Base-by-base conservation (phyloP, 2,888 invertebrate genomes). In the Mesopsocus fuscifrons region DNA sequence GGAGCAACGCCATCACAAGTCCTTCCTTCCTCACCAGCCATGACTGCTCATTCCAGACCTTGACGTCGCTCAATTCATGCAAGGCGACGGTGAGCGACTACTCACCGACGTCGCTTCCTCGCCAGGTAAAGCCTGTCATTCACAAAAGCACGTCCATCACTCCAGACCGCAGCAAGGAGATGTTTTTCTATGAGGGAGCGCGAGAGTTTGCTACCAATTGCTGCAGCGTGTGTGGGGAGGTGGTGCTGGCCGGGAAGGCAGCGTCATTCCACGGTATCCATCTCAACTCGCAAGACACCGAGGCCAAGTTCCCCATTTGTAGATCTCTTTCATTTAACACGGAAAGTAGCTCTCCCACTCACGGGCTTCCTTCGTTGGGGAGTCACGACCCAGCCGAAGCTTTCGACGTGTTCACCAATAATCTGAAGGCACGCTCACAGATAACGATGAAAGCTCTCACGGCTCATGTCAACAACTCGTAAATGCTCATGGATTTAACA, bases 371-470 rank as follows among this genome's bases (percentile, higher is more conserved):
- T 33, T 11, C 9, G 9, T 15, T 16, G 33, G 33, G 17, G 6
- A 33, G 33, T 33, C 17, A 38, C 11, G 38, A 38, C 5, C 17
- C 18, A n/a, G n/a, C 21, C 9, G 38, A 18, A 6, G 20, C 17
- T n/a, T 38, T 38, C 11, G 38, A 38, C n/a, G 20, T 20, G 17
- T 38, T 20, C 11, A 13, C 38, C 6, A 38, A 11, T 18, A 20
- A 38, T 38, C 20, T 38, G 11, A 38, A 38, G 20, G 38, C 38
- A 18, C 6, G 38, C 17, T 38, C 38, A 13, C 38, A 38, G 20
- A 20, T 38, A 18, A 38, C 20, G 15, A 38, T 38, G 38, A 38
- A 38, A 38, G 38, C 38, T 15, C 21, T 38, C 13, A 38, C 38
- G 5, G 38, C 38, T 6, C 38, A 38, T 38, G 38, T 38, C 20